Percentiles rank a stretch among this genome's conserved stretches.
phyloP scores from a whole-genome alignment of 2,113 vertebrate genomes.

The Eubucco bourcierii region DNA sequence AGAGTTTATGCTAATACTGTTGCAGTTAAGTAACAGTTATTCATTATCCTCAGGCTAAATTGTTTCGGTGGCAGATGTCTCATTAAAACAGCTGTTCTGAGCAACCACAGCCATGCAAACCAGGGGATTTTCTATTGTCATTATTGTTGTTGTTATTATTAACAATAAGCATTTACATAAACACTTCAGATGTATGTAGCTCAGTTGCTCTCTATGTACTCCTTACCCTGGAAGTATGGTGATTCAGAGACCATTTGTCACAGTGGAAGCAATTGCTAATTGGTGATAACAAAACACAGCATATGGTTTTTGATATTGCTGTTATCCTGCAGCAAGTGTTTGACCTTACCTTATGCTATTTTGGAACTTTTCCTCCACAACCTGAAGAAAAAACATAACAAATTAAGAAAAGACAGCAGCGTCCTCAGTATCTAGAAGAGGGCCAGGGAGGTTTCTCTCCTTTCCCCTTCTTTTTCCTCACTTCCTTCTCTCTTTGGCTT shows the following conservation, averaged over 20 bases:
- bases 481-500: background rate
- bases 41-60: conserved; percentile 55
- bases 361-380: background rate
- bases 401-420: background rate
- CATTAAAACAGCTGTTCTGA: conserved; percentile 57
- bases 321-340: background rate
- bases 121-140: conserved; percentile 36
- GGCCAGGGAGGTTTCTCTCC: background rate
- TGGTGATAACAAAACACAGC: background rate
- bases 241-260: background rate
- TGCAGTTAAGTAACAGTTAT: conserved; percentile 64
- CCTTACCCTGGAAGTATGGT: background rate
- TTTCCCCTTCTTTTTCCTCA: background rate
- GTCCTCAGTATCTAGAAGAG: background rate
- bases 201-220: background rate
- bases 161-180: conserved; percentile 51
- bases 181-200: conserved; percentile 7
- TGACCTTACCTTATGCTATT: background rate
- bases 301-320: background rate
- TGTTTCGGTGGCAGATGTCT: conserved; percentile 62
- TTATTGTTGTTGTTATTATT: conserved; percentile 58
- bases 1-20: conserved; percentile 45
- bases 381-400: background rate
- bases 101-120: conserved; percentile 5
- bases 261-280: background rate